Percentiles rank a stretch among this genome's conserved stretches.
These are phyloP conservation scores for Aquatica leii DNA, from an alignment of 2,888 invertebrate species.

Conservation along the genomic window DNA sequence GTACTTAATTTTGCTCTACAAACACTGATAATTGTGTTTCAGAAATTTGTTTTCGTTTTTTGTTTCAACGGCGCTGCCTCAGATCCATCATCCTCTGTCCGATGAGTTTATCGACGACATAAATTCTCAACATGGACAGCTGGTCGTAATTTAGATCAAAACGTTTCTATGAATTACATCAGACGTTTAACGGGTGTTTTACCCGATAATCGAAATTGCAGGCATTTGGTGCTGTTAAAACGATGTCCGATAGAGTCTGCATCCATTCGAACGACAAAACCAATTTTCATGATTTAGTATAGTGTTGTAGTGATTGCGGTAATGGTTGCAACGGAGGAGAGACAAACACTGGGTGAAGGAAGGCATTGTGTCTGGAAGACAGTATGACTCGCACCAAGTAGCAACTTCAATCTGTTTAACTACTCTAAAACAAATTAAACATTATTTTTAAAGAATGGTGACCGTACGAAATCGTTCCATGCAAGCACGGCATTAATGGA, in stretches of 20 bases:
- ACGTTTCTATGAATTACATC: too few species aligned
- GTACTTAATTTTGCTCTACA: too few species aligned
- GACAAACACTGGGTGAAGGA: slow-evolving; percentile 80
- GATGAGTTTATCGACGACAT: too few species aligned
- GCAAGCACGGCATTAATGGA: slow-evolving; percentile 80
- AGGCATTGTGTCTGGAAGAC: slow-evolving; percentile 85
- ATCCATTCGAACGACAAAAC: too few species aligned
- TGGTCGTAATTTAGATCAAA: slow-evolving; percentile 74
- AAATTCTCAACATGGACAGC: too few species aligned
- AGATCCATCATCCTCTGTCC: too few species aligned
- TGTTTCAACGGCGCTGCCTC: too few species aligned
- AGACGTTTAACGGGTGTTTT: slow-evolving; percentile 78
- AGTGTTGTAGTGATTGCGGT: slow-evolving; percentile 66
- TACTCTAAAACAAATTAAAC: slow-evolving; percentile 88
- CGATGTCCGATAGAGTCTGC: too few species aligned
- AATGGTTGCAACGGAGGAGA: slow-evolving; percentile 68
- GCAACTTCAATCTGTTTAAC: slow-evolving; percentile 64
- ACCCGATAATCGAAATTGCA: slow-evolving; percentile 61
- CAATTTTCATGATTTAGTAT: slow-evolving; percentile 81
- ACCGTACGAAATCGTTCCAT: slow-evolving; percentile 87
- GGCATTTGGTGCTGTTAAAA: too few species aligned
- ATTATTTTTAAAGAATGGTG: slow-evolving; percentile 84
- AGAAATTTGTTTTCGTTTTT: too few species aligned
- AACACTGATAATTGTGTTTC: too few species aligned
- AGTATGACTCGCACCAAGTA: slow-evolving; percentile 51